Conservation (phyloP, 2,797 vertebrate species). For the Typhlichthys eigenmanni region DNA sequence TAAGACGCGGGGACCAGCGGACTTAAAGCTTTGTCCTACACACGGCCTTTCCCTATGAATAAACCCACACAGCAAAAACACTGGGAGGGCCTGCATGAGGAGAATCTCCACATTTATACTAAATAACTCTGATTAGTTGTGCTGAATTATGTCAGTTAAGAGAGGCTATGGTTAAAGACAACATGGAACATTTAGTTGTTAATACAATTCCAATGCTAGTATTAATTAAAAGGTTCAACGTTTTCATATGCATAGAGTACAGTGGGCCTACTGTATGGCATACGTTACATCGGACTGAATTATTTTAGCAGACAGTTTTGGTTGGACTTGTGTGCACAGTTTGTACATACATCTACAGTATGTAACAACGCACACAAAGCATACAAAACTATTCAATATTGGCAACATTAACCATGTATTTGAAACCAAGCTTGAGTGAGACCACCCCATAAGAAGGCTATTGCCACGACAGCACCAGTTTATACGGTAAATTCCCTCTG, state of each 20-base stretch:
- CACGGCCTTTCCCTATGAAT: conserved; percentile 47
- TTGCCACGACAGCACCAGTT: conserved; percentile 56
- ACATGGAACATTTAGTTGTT: background rate
- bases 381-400: conserved; percentile 21
- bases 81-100: conserved; percentile 34
- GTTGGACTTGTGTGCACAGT: too few species aligned
- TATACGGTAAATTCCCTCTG: conserved; percentile 66
- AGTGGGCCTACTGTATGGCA: too few species aligned
- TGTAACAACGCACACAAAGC: too few species aligned
- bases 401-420: conserved; percentile 35
- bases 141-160: conserved; percentile 22
- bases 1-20: conserved; percentile 66
- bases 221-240: too few species aligned
- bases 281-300: too few species aligned
- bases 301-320: too few species aligned
- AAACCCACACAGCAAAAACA: conserved; percentile 41
- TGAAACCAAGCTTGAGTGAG: conserved; percentile 34
- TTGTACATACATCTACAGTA: too few species aligned
- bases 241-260: too few species aligned
- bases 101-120: conserved; percentile 21
- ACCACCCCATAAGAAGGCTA: conserved; percentile 60
- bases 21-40: conserved; percentile 61
- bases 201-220: too few species aligned
- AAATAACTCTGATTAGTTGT: conserved; percentile 13
- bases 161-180: conserved; percentile 10